phyloP scores from a whole-genome alignment of 2,113 vertebrate species.

The Meles meles region DNA sequence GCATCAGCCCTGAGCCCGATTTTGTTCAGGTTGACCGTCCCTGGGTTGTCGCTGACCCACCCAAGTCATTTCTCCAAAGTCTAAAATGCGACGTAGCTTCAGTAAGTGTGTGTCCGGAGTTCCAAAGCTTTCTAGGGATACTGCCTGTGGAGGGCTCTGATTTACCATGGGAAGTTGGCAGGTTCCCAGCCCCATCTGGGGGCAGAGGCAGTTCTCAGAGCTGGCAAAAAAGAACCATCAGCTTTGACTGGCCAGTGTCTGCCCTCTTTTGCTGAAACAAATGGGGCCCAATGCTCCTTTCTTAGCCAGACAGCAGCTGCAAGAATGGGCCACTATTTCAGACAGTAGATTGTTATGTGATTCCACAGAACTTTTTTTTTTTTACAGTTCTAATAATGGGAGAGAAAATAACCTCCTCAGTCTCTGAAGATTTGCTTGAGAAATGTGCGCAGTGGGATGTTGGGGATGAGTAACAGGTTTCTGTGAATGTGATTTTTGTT shows the following conservation, averaged over 20 bases:
- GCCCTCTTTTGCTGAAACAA: background rate
- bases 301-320: rapidly evolving
- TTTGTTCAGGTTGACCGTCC: no score
- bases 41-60: no score
- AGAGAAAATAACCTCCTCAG: background rate
- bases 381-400: background rate
- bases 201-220: background rate
- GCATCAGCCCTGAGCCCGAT: background rate
- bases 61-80: background rate
- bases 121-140: background rate
- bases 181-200: no score
- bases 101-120: background rate
- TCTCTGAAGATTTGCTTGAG: background rate
- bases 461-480: background rate
- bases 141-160: background rate
- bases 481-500: background rate
- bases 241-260: background rate
- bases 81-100: background rate
- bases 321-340: background rate
- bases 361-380: background rate
- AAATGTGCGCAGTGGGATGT: background rate
- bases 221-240: no score
- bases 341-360: background rate
- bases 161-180: background rate
- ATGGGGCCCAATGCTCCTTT: background rate